These are phyloP conservation scores for Lydus trimaculatus DNA, from an alignment of 2,888 invertebrate species.

Conservation along the genomic window DNA sequence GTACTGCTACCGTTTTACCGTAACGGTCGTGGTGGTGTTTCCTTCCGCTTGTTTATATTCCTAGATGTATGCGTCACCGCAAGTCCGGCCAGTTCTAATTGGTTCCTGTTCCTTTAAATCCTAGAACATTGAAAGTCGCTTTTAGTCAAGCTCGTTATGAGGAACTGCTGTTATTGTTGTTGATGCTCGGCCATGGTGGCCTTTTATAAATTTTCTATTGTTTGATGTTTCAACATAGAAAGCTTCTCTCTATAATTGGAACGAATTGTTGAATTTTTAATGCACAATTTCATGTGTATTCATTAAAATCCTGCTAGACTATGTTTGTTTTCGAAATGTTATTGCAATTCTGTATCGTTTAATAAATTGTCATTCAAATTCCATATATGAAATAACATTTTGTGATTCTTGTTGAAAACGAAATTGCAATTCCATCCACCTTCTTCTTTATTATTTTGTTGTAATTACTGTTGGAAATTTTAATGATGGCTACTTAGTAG, in stretches of 20 bases:
- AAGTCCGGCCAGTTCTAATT: slow-evolving; percentile 46
- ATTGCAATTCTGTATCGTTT: neutral
- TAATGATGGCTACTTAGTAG: slow-evolving; percentile 40
- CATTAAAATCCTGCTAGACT: no score
- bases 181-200: no score
- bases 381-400: neutral
- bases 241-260: no score
- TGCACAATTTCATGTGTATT: no score
- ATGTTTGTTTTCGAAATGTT: no score
- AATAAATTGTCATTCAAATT: neutral
- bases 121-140: slow-evolving; percentile 25
- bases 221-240: neutral
- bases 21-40: slow-evolving; percentile 35
- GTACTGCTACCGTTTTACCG: slow-evolving; percentile 27
- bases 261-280: neutral
- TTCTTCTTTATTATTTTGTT: neutral
- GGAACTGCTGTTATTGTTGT: slow-evolving; percentile 10
- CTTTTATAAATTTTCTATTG: neutral
- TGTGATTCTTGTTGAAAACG: neutral
- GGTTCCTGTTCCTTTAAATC: slow-evolving; percentile 42
- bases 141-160: slow-evolving; percentile 9
- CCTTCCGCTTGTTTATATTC: slow-evolving; percentile 36
- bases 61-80: slow-evolving; percentile 31
- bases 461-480: slow-evolving; percentile 17
- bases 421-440: neutral